A percentile compares a stretch with the other conserved stretches of the same genome.
These are phyloP conservation scores for Gadopsis marmoratus DNA, from an alignment of 2,797 vertebrate genomes.

Conservation along the genomic window DNA sequence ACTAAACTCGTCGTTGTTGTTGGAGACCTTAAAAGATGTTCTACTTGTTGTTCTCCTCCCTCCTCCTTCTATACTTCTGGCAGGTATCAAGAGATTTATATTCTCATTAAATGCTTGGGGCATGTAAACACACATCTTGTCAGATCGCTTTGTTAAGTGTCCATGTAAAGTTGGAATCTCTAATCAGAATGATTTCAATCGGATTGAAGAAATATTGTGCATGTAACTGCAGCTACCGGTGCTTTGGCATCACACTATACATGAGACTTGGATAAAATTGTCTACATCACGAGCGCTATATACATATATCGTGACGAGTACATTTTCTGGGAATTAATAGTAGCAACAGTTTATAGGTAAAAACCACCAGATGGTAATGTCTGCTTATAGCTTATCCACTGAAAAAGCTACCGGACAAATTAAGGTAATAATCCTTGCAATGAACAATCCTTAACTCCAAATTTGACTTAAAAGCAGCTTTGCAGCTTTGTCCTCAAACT, in stretches of 20 bases:
- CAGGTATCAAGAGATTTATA: no score
- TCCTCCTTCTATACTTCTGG: no score
- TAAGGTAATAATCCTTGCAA: not conserved
- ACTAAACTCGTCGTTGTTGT: no score
- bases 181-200: no score
- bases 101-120: no score
- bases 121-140: no score
- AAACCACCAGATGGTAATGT: not conserved
- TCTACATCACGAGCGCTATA: not conserved
- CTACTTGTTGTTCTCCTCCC: no score
- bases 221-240: no score
- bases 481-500: not conserved
- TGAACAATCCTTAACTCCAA: not conserved
- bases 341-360: not conserved
- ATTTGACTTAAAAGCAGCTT: not conserved
- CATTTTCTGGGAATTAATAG: not conserved
- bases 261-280: not conserved
- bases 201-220: no score
- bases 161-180: no score
- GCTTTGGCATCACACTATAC: not conserved
- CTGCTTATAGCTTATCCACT: not conserved
- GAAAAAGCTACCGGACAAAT: not conserved
- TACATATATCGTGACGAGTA: not conserved
- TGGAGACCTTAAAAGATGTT: no score
- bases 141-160: no score